These are phyloP conservation scores for Gyps fulvus DNA, from an alignment of 2,113 vertebrate genomes.

Conservation along the genomic window DNA sequence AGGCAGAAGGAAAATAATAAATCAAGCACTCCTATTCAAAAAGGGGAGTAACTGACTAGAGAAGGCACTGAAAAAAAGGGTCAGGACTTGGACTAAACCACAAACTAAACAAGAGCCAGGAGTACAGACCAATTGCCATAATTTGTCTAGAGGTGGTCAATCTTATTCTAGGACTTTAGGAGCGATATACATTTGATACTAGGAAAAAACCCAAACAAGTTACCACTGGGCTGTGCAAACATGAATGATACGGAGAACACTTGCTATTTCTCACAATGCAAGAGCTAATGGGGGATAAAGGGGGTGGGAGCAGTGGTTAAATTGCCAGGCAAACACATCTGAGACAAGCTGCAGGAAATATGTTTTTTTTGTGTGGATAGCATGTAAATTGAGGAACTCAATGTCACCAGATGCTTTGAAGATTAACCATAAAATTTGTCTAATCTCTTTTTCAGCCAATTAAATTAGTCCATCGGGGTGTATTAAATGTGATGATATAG, in stretches of 20 bases:
- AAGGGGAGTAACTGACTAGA: neutral
- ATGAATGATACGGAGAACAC: neutral
- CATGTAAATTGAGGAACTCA: neutral
- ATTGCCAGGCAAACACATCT: neutral
- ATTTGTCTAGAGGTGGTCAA: neutral
- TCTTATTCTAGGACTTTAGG: neutral
- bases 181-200: neutral
- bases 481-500: neutral
- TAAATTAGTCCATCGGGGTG: neutral
- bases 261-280: neutral
- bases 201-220: neutral
- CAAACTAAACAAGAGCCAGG: neutral
- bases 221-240: neutral
- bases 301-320: neutral
- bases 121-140: neutral
- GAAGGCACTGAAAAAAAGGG: neutral
- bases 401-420: slow-evolving; percentile 16
- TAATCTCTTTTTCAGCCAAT: slow-evolving; percentile 12
- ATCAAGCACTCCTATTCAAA: neutral
- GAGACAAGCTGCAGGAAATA: slow-evolving; percentile 13
- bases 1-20: neutral
- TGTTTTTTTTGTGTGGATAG: neutral
- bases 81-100: neutral
- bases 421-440: slow-evolving; percentile 25
- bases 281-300: neutral